Evolutionary conservation across 2,888 invertebrate genomes (phyloP).

Genomic region (Nomada fucata): DNA sequence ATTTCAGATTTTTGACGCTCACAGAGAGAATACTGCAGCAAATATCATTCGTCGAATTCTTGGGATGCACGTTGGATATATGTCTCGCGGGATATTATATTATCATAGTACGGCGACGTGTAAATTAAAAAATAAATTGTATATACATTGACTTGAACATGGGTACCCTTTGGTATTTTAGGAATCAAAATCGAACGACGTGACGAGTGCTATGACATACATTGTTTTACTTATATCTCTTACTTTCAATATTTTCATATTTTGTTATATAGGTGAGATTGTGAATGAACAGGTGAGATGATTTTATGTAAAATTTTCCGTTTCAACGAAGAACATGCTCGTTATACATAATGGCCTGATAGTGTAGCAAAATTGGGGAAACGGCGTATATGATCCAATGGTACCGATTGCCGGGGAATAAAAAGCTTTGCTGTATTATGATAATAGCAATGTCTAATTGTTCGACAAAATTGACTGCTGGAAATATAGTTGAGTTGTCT

Average conservation of each 20-base stretch:
- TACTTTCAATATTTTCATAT: constrained; percentile 69
- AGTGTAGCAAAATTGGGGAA: constrained; percentile 69
- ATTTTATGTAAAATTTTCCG: neutral
- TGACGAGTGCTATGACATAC: constrained; percentile 51
- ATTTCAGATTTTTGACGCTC: constrained; percentile 53
- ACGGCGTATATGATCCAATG: constrained; percentile 70
- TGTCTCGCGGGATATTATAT: constrained; percentile 80
- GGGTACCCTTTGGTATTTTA: constrained; percentile 31
- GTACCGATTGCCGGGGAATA: constrained; percentile 65
- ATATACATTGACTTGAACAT: neutral
- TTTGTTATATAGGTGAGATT: constrained; percentile 69
- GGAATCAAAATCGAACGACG: constrained; percentile 55
- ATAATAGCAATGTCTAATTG: constrained; percentile 62
- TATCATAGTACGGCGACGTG: constrained; percentile 71
- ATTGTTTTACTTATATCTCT: constrained; percentile 50
- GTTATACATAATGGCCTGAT: neutral
- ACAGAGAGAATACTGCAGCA: constrained; percentile 65
- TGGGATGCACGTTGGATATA: constrained; percentile 78
- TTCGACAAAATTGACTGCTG: constrained; percentile 72
- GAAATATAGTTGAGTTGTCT: constrained; percentile 74
- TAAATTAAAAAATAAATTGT: neutral
- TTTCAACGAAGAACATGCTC: neutral
- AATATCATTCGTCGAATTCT: constrained; percentile 76
- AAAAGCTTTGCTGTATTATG: constrained; percentile 46
- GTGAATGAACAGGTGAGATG: constrained; percentile 61